Base-by-base conservation (phyloP, 2,113 vertebrate species). In the Leptobrachium leishanense region DNA sequence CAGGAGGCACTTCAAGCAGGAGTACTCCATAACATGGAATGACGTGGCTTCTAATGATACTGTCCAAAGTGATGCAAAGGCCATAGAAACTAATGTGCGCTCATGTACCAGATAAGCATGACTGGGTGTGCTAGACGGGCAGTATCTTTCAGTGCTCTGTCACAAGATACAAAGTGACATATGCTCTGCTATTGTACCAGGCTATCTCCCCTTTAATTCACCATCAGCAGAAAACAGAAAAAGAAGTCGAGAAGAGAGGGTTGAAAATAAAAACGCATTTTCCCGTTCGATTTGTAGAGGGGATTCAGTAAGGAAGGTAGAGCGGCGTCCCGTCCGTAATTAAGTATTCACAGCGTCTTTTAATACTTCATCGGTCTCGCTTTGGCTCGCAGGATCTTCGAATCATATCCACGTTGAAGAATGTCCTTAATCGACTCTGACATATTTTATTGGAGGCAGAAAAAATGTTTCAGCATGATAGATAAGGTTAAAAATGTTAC, bases 11-110 rank as follows among this genome's bases (percentile, higher is more conserved):
- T 89, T 88, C 92, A 91, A 94, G 92, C 93, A 88, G 92, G 93
- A 91, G 94, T 92, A 92, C 94, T 96, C 96, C 94, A 93, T 98
- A 98, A 99, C 96, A 92, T 93, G 94, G 95, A 97, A 96, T 96
- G 96, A 98, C 96, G 91, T 95, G 96, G 94, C 95, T 96, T 98
- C 98, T 98, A 99, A 99, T 98, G 96, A 98, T 96, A 97, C 96
- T 98, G 97, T 98, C 97, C 95, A 95, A 93, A 96, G 95, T 93
- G 95, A 98, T 98, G 94, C 95, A 85, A 59, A 88, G 92, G 89
- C 92, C 85, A 90, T 90, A 94, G 94, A 95, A 94, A 94, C 94
- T 93, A 94, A 95, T 94, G 94, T 94, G 92, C 91, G 88, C 94
- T 94, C 94, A 92, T 92, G 94, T 93, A 93, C 89, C 90, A 93